Base-by-base conservation (phyloP, 2,888 invertebrate genomes). In the Chloromyia formosa region DNA sequence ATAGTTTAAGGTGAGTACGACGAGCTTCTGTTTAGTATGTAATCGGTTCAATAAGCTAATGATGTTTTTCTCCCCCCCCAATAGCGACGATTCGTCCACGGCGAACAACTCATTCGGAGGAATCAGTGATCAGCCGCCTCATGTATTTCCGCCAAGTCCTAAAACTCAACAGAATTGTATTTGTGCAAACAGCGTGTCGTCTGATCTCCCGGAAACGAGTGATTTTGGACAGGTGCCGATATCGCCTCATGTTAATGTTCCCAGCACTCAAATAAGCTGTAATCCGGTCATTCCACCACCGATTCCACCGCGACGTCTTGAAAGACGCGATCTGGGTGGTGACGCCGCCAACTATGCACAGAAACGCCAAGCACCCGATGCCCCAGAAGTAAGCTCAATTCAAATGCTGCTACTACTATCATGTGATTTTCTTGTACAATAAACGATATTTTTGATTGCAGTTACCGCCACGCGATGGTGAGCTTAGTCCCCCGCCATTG, bases 391-490 rank as follows among this genome's bases (percentile, higher is more conserved):
- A 80, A 81, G 64, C 49, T 42, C n/a, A 1, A 16, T 60, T 22
- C 7, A 22, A 60, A 16, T n/a, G 14, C 10, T n/a, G n/a, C n/a
- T n/a, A n/a, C 53, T 54, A 45, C 16, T 60, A 42, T 12, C 7
- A 73, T 23, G 23, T 14, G 16, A 42, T 58, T 53, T 61, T 23
- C 54, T n/a, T 40, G 22, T 4, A 16, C 3, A 62, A 64, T 68
- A 58, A 45, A 35, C 40, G 9, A 5, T 42, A 68, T 27, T 9
- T 58, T 12, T 71, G 14, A 42, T 77, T 75, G 1, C 66, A 85
- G 86, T 86, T 92, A 80, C 92, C 92, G 69, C 92, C 91, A 7
- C 87, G 92, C 75, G 91, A 91, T 81, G 87, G 91, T 76, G 91
- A 91, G 81, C 86, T 88, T 66, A 89, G 89, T 79, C 90, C 91